Evolutionary conservation across 2,797 vertebrate genomes (phyloP), one percentile per base, ranked within the genome.

Genomic region (Pangasius macronema): DNA sequence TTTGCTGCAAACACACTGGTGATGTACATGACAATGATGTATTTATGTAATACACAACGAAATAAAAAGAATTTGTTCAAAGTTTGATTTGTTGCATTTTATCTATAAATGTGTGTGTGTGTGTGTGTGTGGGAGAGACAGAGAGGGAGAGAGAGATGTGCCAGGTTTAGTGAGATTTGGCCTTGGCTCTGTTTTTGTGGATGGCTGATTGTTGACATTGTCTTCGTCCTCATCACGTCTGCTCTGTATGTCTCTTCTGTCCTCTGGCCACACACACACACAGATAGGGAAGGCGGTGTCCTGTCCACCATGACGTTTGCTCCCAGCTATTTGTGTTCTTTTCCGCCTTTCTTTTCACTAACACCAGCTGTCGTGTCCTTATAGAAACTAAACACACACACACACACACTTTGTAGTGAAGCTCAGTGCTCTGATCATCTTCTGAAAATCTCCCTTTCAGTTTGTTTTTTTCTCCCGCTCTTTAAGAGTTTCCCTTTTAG

Each of bases 131-230:
- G 24, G 0, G 59, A 6, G n/a, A 30, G 57, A 61, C 22, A 57
- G 55, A 57, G 55, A 27, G 46, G 14, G 36, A 30, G 33, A 61
- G 33, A 22, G 46, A 24, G 46, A 42, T n/a, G 72, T 68, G 73
- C 46, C 75, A 82, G 67, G 27, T 59, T n/a, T 77, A 36, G 57
- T 77, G 36, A 36, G 27, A 59, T 49, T 80, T 70, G 72, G 55
- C 57, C 53, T 82, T 61, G 24, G 85, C 49, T 85, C 75, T 80
- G 80, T 90, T 89, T 84, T 83, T 83, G 63, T 79, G 73, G 83
- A 89, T 87, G 82, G 88, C 82, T 87, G 61, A 86, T 14, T 67
- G 87, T 85, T 89, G 88, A 87, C 87, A 61, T 51, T 9, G 39
- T 80, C 36, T 88, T 79, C 55, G 39, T 89, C 73, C 59, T 82